These are phyloP conservation scores for Macroteleia sp. DNA, from an alignment of 2,888 invertebrate genomes.

Conservation along the genomic window DNA sequence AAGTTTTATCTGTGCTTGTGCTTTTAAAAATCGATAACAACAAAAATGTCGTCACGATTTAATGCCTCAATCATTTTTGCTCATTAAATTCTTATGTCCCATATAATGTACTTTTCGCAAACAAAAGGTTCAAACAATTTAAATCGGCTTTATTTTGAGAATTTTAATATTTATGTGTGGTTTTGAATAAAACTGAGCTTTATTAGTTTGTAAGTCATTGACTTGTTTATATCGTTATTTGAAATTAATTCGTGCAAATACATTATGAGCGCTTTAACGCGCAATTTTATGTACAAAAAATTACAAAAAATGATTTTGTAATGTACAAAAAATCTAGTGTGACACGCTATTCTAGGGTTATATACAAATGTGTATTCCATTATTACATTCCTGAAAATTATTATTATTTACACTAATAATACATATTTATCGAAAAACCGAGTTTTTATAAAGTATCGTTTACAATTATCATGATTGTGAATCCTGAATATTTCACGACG, in stretches of 20 bases:
- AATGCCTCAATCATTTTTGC: no score
- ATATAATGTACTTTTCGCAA: no score
- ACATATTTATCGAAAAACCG: conserved; percentile 1
- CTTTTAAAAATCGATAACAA: no score
- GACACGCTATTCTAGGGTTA: conserved; percentile 46
- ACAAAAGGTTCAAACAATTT: no score
- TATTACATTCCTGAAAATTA: conserved; percentile 21
- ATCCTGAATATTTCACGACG: no score
- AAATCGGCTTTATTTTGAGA: no score
- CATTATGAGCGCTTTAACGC: conserved; percentile 46
- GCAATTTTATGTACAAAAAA: no score
- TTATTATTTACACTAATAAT: conserved; percentile 3
- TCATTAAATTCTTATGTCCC: no score
- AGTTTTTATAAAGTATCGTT: conserved; percentile 6
- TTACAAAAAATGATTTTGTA: conserved; percentile 53
- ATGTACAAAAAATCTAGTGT: conserved; percentile 53
- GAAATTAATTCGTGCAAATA: conserved; percentile 45
- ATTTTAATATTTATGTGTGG: neutral
- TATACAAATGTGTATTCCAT: conserved; percentile 25
- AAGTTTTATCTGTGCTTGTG: no score
- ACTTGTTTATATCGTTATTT: conserved; percentile 12
- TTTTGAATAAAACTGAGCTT: conserved; percentile 3
- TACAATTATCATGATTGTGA: no score
- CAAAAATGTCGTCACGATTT: no score
- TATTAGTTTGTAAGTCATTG: conserved; percentile 24